A percentile compares a stretch with the other conserved stretches of the same genome.
Conservation (phyloP, 2,888 invertebrate species). For the Dryadula phaetusa region DNA sequence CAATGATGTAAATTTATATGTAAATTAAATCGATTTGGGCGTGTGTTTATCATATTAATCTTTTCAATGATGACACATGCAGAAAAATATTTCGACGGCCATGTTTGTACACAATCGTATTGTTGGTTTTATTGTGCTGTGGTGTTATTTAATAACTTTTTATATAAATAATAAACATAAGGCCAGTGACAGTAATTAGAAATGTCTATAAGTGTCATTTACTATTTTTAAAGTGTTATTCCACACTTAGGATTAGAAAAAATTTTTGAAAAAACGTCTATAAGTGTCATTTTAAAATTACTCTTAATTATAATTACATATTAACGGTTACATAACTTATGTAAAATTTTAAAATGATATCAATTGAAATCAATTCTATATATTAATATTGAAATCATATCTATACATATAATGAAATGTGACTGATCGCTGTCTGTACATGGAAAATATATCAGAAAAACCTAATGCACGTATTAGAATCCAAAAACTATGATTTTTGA, state of each 20-base stretch:
- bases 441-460: too few species aligned
- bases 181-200: not conserved
- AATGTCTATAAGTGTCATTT: not conserved
- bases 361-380: not conserved
- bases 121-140: slow-evolving; percentile 27
- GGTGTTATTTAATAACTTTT: slow-evolving; percentile 24
- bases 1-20: not conserved
- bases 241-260: too few species aligned
- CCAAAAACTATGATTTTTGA: too few species aligned
- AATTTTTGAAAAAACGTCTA: too few species aligned
- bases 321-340: not conserved
- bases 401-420: too few species aligned
- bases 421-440: too few species aligned
- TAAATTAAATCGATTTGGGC: slow-evolving; percentile 3
- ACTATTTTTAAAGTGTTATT: too few species aligned
- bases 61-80: slow-evolving; percentile 32
- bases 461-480: too few species aligned
- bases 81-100: slow-evolving; percentile 33
- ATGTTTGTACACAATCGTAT: slow-evolving; percentile 41
- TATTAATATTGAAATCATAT: not conserved
- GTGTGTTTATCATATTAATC: not conserved
- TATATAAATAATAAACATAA: slow-evolving; percentile 16
- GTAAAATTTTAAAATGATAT: not conserved
- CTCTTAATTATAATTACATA: not conserved
- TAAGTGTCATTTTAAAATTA: not conserved